Conservation (phyloP, 1,140 invertebrate genomes). For the Andricus grossulariae region DNA sequence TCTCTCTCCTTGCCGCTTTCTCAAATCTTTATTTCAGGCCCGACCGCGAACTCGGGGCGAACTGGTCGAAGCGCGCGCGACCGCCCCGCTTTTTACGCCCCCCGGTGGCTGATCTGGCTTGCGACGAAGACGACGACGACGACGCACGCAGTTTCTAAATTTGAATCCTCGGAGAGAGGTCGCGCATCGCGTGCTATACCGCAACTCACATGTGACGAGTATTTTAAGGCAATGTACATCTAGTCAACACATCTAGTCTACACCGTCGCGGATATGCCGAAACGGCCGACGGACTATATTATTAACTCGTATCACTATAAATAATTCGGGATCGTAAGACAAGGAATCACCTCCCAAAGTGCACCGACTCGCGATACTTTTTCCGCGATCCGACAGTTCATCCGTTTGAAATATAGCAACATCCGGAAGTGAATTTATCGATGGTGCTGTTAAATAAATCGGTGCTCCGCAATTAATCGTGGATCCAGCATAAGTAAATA, state of each 20-base stretch:
- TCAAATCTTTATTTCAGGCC: conserved; percentile 67
- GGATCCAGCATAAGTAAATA: no score
- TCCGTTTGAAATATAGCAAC: no score
- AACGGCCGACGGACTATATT: conserved; percentile 17
- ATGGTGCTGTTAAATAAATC: no score
- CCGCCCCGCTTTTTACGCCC: conserved; percentile 61
- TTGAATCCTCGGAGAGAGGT: conserved; percentile 58
- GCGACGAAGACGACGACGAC: conserved; percentile 31
- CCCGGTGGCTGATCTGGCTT: conserved; percentile 19
- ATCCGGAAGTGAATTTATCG: no score
- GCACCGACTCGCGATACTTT: conserved; percentile 4
- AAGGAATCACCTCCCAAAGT: conserved; percentile 1
- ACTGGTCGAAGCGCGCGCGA: conserved; percentile 62
- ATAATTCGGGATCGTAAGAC: conserved; percentile 2
- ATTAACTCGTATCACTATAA: conserved; percentile 22
- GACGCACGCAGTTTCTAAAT: conserved; percentile 61
- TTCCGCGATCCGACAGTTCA: neutral
- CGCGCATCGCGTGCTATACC: conserved; percentile 48
- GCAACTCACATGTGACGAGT: conserved; percentile 47
- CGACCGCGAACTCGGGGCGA: conserved; percentile 61
- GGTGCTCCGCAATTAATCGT: no score
- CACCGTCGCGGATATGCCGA: conserved; percentile 16
- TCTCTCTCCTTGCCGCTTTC: conserved; percentile 51
- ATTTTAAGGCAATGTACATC: conserved; percentile 63
- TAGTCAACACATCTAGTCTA: conserved; percentile 66